Base-by-base conservation (phyloP, 2,797 vertebrate species). In the Myotis myotis region DNA sequence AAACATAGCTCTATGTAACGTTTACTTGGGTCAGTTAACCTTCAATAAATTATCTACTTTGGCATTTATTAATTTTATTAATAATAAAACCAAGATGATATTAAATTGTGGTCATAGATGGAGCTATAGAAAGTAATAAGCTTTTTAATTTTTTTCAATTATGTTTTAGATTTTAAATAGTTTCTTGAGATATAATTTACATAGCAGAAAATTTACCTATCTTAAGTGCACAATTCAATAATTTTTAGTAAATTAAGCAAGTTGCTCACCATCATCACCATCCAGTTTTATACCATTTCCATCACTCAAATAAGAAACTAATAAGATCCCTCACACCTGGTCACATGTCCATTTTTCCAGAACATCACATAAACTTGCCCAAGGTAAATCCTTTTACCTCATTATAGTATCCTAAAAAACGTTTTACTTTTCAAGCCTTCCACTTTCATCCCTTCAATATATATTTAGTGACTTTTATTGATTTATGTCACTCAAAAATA, bases 41-140 rank as follows among this genome's bases (percentile, higher is more conserved):
- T 10, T 71, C 25, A 94, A 49, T 57, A 62, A 80, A 92, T 84
- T 95, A 76, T 22, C 66, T 49, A 44, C 3, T 84, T 81, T 68
- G 38, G 2, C 4, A 57, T 74, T 78, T 87, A 78, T 84, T 95
- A 89, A 82, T 90, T 92, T 79, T 90, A 87, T 87, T 62, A 94
- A 38, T 6, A 60, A 33, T 80, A 93, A 94, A 96, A 92, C 15
- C 11, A 57, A 53, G 30, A 36, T 64, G 16, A 62, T 36, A 30
- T 23, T 75, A 49, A 49, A 91, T 81, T 71, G 74, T 36, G 36
- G 2, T 80, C 33, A 80, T 44, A 74, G 55, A 13, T 11, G 53
- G 51, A 88, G 16, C 30, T 78, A 25, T 33, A 68, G 66, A 94
- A 92, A 82, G 11, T 60, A 89, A 81, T 83, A 33, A 79, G 5